Percentiles rank a stretch among this genome's conserved stretches.
phyloP scores from a whole-genome alignment of 2,113 vertebrate species.

The Heliornis fulica region DNA sequence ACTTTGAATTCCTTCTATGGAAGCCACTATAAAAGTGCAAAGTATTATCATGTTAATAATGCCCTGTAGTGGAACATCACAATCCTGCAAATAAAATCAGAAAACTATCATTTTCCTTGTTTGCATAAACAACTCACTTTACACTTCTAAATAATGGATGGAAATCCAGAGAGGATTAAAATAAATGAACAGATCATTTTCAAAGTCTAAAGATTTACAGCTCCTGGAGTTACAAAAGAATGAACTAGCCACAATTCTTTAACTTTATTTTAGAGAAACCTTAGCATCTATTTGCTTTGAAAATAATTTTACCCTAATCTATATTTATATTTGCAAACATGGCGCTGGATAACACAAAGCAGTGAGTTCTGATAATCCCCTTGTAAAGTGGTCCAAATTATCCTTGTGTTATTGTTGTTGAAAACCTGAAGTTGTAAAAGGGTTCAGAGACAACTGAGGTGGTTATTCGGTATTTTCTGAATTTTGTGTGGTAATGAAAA shows the following conservation, averaged over 20 bases:
- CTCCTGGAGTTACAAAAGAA: background rate
- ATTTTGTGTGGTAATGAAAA: background rate
- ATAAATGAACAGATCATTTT: background rate
- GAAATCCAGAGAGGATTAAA: conserved; percentile 22
- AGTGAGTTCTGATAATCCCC: background rate
- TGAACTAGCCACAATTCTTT: background rate
- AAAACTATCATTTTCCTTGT: background rate
- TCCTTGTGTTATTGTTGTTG: background rate
- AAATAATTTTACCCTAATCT: background rate
- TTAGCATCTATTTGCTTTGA: background rate
- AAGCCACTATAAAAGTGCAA: background rate
- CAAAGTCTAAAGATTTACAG: background rate
- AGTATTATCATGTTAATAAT: background rate
- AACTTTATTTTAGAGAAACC: background rate
- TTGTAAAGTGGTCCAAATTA: background rate
- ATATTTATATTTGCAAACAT: background rate
- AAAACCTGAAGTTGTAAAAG: background rate
- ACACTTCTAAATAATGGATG: background rate
- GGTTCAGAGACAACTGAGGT: background rate
- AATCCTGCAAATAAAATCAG: background rate
- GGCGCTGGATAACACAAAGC: background rate
- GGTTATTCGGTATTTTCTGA: background rate
- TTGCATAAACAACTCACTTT: background rate
- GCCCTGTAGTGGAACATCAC: background rate
- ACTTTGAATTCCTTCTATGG: background rate